Conservation (phyloP, 2,888 invertebrate species). For the Plutella xylostella region DNA sequence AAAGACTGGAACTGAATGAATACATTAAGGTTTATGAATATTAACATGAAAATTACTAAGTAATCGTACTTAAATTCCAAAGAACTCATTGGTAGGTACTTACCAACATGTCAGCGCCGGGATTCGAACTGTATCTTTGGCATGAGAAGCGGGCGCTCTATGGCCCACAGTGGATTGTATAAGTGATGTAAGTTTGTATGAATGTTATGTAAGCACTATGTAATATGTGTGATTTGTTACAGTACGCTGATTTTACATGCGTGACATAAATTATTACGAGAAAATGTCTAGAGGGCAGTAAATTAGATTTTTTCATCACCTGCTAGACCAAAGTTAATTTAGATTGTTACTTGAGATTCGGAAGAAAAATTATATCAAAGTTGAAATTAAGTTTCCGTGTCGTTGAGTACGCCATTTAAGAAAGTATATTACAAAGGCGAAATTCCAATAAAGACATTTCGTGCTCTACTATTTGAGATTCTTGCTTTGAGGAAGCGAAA, state of each 20-base stretch:
- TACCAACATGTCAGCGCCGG: no score
- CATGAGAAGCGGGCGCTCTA: no score
- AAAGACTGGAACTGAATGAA: background rate
- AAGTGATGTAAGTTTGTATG: background rate
- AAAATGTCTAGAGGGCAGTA: background rate
- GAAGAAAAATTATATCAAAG: constrained; percentile 2
- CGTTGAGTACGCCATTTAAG: background rate
- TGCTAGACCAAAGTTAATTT: background rate
- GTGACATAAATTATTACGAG: background rate
- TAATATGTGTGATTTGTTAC: background rate
- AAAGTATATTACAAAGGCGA: background rate
- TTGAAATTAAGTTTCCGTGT: constrained; percentile 4
- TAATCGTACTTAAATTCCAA: no score
- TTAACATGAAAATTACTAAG: no score
- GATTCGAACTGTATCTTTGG: no score
- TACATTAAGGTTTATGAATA: no score
- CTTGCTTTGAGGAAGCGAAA: no score
- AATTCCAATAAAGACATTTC: background rate
- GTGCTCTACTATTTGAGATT: no score
- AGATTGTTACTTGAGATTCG: constrained; percentile 2
- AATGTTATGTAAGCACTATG: background rate
- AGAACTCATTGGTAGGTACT: no score
- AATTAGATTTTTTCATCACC: constrained; percentile 1
- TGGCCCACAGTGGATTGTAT: background rate
- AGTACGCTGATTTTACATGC: no score